Evolutionary conservation across 2,113 vertebrate species (phyloP).

Genomic region (Dicentrarchus labrax): DNA sequence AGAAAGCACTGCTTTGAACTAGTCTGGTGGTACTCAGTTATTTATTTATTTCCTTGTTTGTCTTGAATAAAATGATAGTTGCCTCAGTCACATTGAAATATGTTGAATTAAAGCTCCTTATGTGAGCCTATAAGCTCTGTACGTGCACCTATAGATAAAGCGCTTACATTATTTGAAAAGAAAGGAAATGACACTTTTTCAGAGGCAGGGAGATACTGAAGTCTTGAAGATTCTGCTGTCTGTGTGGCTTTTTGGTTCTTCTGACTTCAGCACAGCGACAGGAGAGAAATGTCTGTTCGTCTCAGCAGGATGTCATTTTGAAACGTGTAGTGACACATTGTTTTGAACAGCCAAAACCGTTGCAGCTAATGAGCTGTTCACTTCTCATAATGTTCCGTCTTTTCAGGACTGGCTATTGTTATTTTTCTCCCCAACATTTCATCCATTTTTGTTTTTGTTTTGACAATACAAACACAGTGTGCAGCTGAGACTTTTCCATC

Average conservation of each 20-base stretch:
- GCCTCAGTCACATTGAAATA: constrained; percentile 46
- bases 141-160: constrained; percentile 51
- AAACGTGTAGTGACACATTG: constrained; percentile 64
- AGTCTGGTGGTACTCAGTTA: constrained; percentile 18
- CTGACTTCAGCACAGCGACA: constrained; percentile 35
- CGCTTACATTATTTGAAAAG: constrained; percentile 52
- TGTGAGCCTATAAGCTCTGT: constrained; percentile 30
- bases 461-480: constrained; percentile 59
- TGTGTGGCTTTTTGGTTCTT: constrained; percentile 35
- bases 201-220: constrained; percentile 22
- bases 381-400: constrained; percentile 49
- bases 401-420: constrained; percentile 46
- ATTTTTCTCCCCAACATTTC: constrained; percentile 43
- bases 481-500: constrained; percentile 53
- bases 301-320: constrained; percentile 62
- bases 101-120: constrained; percentile 57
- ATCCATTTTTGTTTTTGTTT: constrained; percentile 48
- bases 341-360: constrained; percentile 63
- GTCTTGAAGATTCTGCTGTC: constrained; percentile 37
- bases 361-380: constrained; percentile 71
- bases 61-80: constrained; percentile 53
- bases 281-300: constrained; percentile 58
- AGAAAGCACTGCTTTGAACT: constrained; percentile 69
- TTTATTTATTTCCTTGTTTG: constrained; percentile 63
- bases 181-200: constrained; percentile 24